phyloP scores from a whole-genome alignment of 2,888 invertebrate genomes.

The Capitulum mitella region DNA sequence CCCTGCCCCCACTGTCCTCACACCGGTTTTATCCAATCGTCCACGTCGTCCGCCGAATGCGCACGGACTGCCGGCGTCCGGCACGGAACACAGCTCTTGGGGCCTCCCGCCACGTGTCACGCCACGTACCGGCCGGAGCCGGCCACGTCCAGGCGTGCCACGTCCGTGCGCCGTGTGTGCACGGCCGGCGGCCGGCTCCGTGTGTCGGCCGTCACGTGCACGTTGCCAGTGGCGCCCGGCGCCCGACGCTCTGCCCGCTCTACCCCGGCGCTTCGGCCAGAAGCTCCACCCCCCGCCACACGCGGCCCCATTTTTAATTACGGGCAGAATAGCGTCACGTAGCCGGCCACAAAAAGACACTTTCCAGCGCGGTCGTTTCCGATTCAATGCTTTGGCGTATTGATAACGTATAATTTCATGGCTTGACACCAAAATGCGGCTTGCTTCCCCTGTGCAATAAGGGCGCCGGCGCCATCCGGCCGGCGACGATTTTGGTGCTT shows the following conservation, averaged over 20 bases:
- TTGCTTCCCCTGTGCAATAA: constrained; percentile 17
- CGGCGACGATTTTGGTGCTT: background rate
- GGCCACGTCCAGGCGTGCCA: too few relatives aligned
- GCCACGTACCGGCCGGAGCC: too few relatives aligned
- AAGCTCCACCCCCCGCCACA: background rate
- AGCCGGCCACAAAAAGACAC: constrained; percentile 23
- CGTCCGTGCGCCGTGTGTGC: too few relatives aligned
- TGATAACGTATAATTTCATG: constrained; percentile 23
- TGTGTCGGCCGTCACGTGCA: background rate
- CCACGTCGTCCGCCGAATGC: too few relatives aligned
- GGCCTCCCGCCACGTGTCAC: too few relatives aligned
- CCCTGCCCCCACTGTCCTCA: too few relatives aligned
- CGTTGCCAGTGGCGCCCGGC: background rate
- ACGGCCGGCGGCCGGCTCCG: background rate
- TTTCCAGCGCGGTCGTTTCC: constrained; percentile 5
- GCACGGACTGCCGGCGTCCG: too few relatives aligned
- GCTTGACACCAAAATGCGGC: constrained; percentile 11
- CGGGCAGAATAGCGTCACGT: background rate
- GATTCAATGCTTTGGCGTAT: constrained; percentile 14
- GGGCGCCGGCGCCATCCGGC: background rate
- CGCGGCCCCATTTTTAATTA: constrained; percentile 8
- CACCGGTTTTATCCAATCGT: too few relatives aligned
- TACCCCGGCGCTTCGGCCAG: background rate
- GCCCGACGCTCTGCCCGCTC: background rate
- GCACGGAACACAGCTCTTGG: too few relatives aligned